These are phyloP conservation scores for Petrocephalus microphthalmus DNA, from an alignment of 2,113 vertebrate species.

Conservation along the genomic window DNA sequence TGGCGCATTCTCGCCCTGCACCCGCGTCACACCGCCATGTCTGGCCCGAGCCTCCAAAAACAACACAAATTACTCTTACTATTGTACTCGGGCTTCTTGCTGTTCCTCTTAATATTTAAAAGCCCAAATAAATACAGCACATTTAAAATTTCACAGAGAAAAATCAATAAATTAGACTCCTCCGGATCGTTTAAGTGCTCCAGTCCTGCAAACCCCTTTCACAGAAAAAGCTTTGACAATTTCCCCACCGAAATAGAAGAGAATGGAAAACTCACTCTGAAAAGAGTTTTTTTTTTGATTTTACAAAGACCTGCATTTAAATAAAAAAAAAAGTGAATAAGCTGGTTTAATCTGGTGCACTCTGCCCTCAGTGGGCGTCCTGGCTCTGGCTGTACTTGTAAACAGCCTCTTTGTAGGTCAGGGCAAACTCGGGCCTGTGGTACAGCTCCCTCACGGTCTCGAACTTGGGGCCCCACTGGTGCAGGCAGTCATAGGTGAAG, in stretches of 20 bases:
- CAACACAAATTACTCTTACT: neutral
- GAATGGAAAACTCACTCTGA: neutral
- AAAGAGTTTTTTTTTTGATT: neutral
- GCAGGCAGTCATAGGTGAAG: constrained; percentile 55
- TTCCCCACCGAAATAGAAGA: constrained; percentile 9
- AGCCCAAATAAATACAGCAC: constrained; percentile 42
- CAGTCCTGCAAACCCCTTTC: constrained; percentile 26
- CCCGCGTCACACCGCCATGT: neutral
- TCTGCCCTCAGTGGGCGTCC: constrained; percentile 39
- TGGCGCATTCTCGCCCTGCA: neutral
- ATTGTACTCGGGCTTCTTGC: neutral
- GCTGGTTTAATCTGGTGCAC: neutral
- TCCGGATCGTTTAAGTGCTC: constrained; percentile 5
- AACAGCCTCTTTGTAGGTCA: constrained; percentile 44
- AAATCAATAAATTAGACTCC: constrained; percentile 41
- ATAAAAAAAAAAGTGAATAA: neutral
- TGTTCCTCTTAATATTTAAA: constrained; percentile 21
- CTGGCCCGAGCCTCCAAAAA: neutral
- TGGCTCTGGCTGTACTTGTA: constrained; percentile 39
- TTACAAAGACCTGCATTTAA: neutral
- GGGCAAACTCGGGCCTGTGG: constrained; percentile 43
- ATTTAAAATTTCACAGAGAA: constrained; percentile 26
- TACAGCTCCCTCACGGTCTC: constrained; percentile 66
- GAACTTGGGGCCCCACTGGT: constrained; percentile 70
- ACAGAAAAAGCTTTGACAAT: constrained; percentile 16